phyloP scores from a whole-genome alignment of 2,888 invertebrate species.

The Nomada fucata region DNA sequence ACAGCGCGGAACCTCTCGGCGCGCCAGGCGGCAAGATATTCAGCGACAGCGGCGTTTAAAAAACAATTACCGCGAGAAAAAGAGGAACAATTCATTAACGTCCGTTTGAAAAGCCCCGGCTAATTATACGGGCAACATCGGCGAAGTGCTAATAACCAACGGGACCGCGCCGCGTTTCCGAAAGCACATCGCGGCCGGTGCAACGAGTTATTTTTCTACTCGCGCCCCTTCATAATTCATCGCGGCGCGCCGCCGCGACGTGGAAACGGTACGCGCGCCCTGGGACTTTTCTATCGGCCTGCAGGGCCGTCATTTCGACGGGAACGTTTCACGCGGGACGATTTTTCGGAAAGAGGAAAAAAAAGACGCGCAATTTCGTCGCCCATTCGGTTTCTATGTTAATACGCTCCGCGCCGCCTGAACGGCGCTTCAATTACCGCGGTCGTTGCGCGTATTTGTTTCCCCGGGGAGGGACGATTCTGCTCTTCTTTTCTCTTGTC shows the following conservation, averaged over 20 bases:
- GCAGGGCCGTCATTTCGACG: slow-evolving; percentile 23
- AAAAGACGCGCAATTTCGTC: slow-evolving; percentile 56
- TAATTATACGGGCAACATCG: slow-evolving; percentile 38
- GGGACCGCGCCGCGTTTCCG: neutral
- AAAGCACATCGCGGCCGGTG: neutral
- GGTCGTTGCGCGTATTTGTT: neutral
- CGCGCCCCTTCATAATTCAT: slow-evolving; percentile 43
- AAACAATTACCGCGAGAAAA: slow-evolving; percentile 32
- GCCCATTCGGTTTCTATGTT: slow-evolving; percentile 72
- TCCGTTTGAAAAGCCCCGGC: slow-evolving; percentile 34
- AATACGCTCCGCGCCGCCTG: slow-evolving; percentile 74
- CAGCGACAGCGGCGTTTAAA: slow-evolving; percentile 22
- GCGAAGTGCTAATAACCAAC: slow-evolving; percentile 1
- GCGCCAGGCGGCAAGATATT: neutral
- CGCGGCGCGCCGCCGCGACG: neutral
- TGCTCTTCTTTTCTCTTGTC: slow-evolving; percentile 15
- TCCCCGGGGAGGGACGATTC: slow-evolving; percentile 30
- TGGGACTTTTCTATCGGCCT: slow-evolving; percentile 32
- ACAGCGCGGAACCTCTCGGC: neutral
- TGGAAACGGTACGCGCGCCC: slow-evolving; percentile 37
- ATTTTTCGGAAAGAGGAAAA: slow-evolving; percentile 21
- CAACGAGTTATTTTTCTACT: slow-evolving; percentile 30
- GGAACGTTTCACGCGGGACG: slow-evolving; percentile 33
- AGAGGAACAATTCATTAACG: slow-evolving; percentile 45
- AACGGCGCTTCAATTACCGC: slow-evolving; percentile 61